These are phyloP conservation scores for Centropyge bicolor DNA, from an alignment of 2,797 vertebrate species.

Conservation along the genomic window DNA sequence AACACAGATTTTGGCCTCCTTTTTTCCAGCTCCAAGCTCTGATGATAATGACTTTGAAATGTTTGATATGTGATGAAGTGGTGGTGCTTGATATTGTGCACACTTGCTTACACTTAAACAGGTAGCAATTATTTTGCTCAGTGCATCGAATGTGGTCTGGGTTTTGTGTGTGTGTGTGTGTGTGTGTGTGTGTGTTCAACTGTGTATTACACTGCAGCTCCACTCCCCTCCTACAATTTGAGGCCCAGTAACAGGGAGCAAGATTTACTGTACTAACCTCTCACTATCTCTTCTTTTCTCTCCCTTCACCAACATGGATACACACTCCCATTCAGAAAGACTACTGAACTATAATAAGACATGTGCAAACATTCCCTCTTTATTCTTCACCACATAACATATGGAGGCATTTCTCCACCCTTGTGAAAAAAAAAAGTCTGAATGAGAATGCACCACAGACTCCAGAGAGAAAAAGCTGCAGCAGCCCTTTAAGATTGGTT, in stretches of 20 bases:
- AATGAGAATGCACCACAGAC: slow-evolving; percentile 44
- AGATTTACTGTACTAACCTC: slow-evolving; percentile 54
- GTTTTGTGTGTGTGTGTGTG: slow-evolving; percentile 1
- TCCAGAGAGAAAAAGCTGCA: slow-evolving; percentile 30
- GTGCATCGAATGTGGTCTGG: slow-evolving; percentile 64
- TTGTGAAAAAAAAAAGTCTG: slow-evolving; percentile 44
- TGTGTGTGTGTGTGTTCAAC: slow-evolving; percentile 30
- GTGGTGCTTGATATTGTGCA: slow-evolving; percentile 34
- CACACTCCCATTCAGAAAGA: slow-evolving; percentile 40
- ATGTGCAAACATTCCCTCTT: slow-evolving; percentile 9
- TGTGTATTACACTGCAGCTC: slow-evolving; percentile 66
- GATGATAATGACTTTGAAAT: slow-evolving; percentile 49
- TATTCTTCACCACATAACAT: slow-evolving; percentile 18
- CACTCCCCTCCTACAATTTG: slow-evolving; percentile 75
- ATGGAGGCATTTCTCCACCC: slow-evolving; percentile 29
- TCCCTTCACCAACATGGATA: slow-evolving; percentile 10
- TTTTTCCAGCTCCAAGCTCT: slow-evolving; percentile 16
- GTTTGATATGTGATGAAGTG: slow-evolving; percentile 34
- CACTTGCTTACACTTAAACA: slow-evolving; percentile 55
- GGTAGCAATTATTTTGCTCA: slow-evolving; percentile 66
- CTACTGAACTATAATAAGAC: slow-evolving; percentile 3
- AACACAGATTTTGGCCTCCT: slow-evolving; percentile 26
- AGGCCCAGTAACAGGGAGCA: slow-evolving; percentile 81
- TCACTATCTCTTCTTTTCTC: slow-evolving; percentile 28
- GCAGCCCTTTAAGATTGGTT: slow-evolving; percentile 59